These are phyloP conservation scores for Petroica traversi DNA, from an alignment of 2,113 vertebrate genomes.

Conservation along the genomic window DNA sequence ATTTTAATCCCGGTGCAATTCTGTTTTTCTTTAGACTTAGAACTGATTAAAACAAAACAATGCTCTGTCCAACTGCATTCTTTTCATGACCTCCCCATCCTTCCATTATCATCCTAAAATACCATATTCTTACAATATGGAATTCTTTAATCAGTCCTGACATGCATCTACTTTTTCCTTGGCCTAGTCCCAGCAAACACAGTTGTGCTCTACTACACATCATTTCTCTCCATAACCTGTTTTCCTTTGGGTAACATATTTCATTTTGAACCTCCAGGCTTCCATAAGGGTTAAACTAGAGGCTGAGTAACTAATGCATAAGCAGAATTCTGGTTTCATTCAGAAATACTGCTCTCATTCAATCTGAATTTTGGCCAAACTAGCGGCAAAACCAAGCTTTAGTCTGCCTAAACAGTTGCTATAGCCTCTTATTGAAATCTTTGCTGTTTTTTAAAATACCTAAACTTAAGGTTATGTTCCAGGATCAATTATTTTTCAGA, in stretches of 20 bases:
- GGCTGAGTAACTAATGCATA: background rate
- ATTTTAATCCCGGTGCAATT: slow-evolving; percentile 13
- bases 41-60: slow-evolving; percentile 64
- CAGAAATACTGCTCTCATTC: background rate
- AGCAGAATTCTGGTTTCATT: background rate
- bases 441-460: background rate
- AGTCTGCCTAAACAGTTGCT: background rate
- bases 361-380: background rate
- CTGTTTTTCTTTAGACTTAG: slow-evolving; percentile 19
- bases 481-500: background rate
- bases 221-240: slow-evolving; percentile 36
- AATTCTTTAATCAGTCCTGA: slow-evolving; percentile 68
- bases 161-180: slow-evolving; percentile 57
- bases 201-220: slow-evolving; percentile 31
- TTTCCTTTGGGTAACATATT: slow-evolving; percentile 52
- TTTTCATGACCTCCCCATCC: slow-evolving; percentile 55
- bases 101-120: slow-evolving; percentile 59
- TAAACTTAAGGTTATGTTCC: background rate
- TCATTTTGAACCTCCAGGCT: slow-evolving; percentile 21
- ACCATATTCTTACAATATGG: slow-evolving; percentile 24
- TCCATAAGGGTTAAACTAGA: slow-evolving; percentile 19
- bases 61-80: slow-evolving; percentile 43
- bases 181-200: slow-evolving; percentile 53
- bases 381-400: background rate
- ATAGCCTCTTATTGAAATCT: background rate